Percentiles rank a stretch among this genome's conserved stretches.
phyloP scores from a whole-genome alignment of 2,888 invertebrate genomes.

The Acanthosepion pharaonis region DNA sequence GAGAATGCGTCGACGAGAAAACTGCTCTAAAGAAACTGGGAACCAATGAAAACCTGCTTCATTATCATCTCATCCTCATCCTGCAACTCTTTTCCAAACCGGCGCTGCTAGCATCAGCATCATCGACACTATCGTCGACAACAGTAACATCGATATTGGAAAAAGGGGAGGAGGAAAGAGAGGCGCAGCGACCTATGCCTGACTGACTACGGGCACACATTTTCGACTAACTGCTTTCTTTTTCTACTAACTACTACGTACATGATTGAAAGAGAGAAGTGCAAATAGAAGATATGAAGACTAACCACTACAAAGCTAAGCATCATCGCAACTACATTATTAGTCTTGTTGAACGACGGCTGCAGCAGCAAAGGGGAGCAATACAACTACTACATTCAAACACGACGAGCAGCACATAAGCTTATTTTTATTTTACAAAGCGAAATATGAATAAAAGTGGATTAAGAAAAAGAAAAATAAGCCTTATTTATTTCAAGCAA shows the following conservation, averaged over 20 bases:
- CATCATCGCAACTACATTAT: neutral
- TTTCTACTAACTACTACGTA: neutral
- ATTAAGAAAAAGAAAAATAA: neutral
- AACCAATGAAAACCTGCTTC: conserved; percentile 45
- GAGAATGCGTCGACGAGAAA: conserved; percentile 44
- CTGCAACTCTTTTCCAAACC: conserved; percentile 25
- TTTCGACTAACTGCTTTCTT: neutral
- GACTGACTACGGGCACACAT: no score
- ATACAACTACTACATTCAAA: neutral
- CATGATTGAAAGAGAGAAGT: conserved; percentile 16
- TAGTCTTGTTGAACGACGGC: neutral
- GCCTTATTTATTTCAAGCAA: neutral
- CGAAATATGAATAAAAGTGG: neutral
- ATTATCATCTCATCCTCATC: neutral
- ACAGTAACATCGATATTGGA: neutral
- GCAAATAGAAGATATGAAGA: neutral
- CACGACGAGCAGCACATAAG: neutral
- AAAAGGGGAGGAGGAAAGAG: neutral
- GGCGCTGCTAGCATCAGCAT: neutral
- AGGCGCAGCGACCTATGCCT: neutral
- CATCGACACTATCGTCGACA: neutral
- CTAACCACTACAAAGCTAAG: neutral
- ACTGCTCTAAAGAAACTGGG: conserved; percentile 42
- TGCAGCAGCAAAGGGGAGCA: neutral
- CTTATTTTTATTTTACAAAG: neutral